A percentile compares a stretch with the other conserved stretches of the same genome.
phyloP scores from a whole-genome alignment of 2,113 vertebrate species.

The Dryoscopus gambensis region DNA sequence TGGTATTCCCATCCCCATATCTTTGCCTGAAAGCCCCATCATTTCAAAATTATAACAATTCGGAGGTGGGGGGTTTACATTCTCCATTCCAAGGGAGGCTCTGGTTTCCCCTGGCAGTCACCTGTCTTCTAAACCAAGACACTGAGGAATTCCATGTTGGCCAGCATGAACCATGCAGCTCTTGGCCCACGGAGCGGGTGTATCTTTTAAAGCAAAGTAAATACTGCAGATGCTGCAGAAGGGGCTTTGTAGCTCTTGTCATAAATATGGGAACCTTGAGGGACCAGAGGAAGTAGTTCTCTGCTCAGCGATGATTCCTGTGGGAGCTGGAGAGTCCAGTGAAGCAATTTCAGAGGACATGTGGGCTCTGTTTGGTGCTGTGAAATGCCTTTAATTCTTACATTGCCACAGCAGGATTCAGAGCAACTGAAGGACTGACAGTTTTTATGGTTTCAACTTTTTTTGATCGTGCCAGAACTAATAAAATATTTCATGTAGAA shows the following conservation, averaged over 20 bases:
- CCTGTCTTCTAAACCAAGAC: no score
- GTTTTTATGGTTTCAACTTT: neutral
- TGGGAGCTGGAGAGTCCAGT: neutral
- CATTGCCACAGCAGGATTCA: neutral
- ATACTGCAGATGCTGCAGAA: neutral
- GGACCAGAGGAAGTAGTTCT: neutral
- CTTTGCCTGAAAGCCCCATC: no score
- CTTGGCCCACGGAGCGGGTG: neutral
- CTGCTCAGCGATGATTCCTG: neutral
- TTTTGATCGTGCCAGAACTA: neutral
- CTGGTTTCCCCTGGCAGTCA: no score
- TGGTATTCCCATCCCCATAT: no score
- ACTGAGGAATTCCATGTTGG: neutral
- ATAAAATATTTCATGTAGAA: neutral
- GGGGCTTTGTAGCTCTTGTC: neutral
- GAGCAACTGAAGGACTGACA: neutral
- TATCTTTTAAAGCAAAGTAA: neutral
- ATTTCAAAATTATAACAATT: no score
- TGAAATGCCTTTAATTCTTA: neutral
- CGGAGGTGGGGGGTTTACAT: no score
- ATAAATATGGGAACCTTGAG: neutral
- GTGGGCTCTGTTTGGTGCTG: neutral
- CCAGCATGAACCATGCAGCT: neutral
- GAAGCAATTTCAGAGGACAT: neutral
- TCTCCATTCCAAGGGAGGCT: no score